Evolutionary conservation across 2,888 invertebrate genomes (phyloP).

Genomic region (Synergus umbraculus): DNA sequence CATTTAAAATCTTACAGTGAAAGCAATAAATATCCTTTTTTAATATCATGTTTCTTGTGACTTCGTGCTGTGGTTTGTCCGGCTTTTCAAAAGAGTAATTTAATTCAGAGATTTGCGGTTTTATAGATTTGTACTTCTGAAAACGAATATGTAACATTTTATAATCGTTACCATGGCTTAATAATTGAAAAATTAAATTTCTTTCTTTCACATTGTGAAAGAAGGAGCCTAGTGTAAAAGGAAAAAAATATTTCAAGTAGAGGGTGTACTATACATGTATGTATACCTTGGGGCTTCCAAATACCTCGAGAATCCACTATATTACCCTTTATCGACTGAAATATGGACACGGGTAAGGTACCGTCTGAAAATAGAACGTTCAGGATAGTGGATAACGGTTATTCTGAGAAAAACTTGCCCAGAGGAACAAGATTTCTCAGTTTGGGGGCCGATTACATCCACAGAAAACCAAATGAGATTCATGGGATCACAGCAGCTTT

Average conservation of each 20-base stretch:
- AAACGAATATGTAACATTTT: not conserved
- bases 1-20: not conserved
- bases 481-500: slow-evolving; percentile 9
- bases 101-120: not conserved
- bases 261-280: slow-evolving; percentile 36
- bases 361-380: slow-evolving; percentile 61
- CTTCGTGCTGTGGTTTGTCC: not conserved
- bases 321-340: slow-evolving; percentile 65
- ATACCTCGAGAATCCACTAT: slow-evolving; percentile 57
- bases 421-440: slow-evolving; percentile 25
- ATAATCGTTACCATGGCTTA: not conserved
- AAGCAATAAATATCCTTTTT: not conserved
- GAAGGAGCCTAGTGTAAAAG: slow-evolving; percentile 13
- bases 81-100: not conserved
- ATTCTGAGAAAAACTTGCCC: slow-evolving; percentile 54
- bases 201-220: not conserved
- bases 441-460: slow-evolving; percentile 32
- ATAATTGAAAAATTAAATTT: not conserved
- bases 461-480: slow-evolving; percentile 19
- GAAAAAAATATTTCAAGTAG: slow-evolving; percentile 27
- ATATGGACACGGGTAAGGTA: slow-evolving; percentile 63
- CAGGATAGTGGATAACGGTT: slow-evolving; percentile 53
- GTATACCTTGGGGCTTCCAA: slow-evolving; percentile 47
- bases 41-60: not conserved
- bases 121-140: not conserved